Conservation (phyloP, 2,888 invertebrate species). For the Tipula helvola region DNA sequence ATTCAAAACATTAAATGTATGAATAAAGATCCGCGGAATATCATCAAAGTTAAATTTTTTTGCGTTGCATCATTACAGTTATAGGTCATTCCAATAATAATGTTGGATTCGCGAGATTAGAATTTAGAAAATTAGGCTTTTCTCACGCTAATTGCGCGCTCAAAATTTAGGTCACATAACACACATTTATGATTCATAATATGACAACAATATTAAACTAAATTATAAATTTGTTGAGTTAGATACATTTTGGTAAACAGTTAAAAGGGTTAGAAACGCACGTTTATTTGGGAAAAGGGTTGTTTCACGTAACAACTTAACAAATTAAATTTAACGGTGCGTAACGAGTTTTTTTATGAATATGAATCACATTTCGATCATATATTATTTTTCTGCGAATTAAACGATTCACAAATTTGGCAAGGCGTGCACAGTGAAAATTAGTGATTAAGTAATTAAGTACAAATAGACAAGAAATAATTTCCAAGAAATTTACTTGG, state of each 20-base stretch:
- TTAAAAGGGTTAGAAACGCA: not conserved
- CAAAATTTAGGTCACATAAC: too few species aligned
- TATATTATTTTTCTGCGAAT: not conserved
- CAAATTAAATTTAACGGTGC: not conserved
- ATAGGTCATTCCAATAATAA: not conserved
- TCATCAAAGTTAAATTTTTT: not conserved
- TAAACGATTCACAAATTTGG: too few species aligned
- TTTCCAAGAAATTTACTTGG: not conserved
- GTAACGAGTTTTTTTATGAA: not conserved
- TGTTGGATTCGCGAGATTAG: not conserved
- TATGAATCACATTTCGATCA: not conserved
- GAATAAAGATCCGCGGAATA: not conserved
- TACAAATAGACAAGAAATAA: not conserved
- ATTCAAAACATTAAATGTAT: not conserved
- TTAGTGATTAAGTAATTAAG: not conserved
- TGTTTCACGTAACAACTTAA: not conserved
- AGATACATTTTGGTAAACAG: not conserved
- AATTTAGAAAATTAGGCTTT: not conserved
- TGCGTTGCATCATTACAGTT: not conserved
- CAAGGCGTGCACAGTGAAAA: too few species aligned
- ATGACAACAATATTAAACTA: not conserved
- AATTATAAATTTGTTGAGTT: not conserved
- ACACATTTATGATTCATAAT: too few species aligned
- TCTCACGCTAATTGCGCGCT: not conserved
- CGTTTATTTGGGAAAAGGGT: not conserved